Base-by-base conservation (phyloP, 2,113 vertebrate genomes). In the Aix galericulata region DNA sequence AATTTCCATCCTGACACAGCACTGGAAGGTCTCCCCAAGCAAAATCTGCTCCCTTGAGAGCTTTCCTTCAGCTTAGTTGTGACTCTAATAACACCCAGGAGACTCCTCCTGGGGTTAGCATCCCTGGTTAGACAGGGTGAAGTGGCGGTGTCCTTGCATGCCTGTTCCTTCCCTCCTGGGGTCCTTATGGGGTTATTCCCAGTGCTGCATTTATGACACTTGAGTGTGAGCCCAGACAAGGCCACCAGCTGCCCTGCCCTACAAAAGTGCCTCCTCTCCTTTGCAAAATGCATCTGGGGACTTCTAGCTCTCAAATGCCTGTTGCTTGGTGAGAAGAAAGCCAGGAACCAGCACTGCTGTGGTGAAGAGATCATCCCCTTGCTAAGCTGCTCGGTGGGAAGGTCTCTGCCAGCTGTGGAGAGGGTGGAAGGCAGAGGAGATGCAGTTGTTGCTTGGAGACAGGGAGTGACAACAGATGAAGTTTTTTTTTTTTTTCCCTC, bases 361-460 rank as follows among this genome's bases (percentile, higher is more conserved):
- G 79, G 89, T 87, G 89, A 64, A 84, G 88, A 94, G 53, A 56
- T 84, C 16, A 48, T 87, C 83, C 71, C 86, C 48, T 8, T 15
- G 74, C 66, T 68, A 78, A 73, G 44, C 77, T 86, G 95, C 60
- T 79, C 69, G 7, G 0, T 34, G 14, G 76, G 46, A 67, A 72
- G 29, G 63, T 84, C 69, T 82, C 89, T 69, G 86, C 77, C 93
- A 93, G 94, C 91, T 94, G 94, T 32, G 77, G 92, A 34, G 69
- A 74, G 63, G 88, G 77, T 89, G 84, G 62, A 84, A 84, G 83
- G 88, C 83, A 82, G 59, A 86, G 74, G 93, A 86, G 86, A 88
- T 62, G 34, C 4, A 0, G 66, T 64, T 90, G 96, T 95, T 95
- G 95, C 94, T 92, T 91, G 86, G 96, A 94, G 86, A 95, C 93